Percentiles rank a stretch among this genome's conserved stretches.
Evolutionary conservation across 2,797 vertebrate species (phyloP).

Genomic region (Etheostoma nigrum): DNA sequence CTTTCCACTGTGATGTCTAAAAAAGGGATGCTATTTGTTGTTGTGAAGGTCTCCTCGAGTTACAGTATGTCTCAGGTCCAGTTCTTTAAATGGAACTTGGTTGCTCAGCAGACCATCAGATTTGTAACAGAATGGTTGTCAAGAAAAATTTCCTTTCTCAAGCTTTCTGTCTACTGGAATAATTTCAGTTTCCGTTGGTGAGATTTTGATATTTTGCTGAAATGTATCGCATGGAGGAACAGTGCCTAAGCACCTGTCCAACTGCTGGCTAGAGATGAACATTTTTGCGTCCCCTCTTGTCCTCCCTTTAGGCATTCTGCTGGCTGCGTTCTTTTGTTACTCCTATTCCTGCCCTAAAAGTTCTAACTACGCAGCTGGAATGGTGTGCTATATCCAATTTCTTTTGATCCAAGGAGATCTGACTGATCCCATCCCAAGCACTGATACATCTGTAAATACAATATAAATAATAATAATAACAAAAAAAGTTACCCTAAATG

Average conservation of each 20-base stretch:
- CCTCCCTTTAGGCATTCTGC: background rate
- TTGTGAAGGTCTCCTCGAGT: conserved; percentile 6
- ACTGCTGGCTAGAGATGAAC: background rate
- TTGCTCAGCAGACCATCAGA: conserved; percentile 64
- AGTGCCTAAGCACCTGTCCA: conserved; percentile 13
- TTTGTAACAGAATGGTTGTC: conserved; percentile 24
- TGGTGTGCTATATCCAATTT: background rate
- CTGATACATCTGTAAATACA: conserved; percentile 32
- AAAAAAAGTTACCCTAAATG: conserved; percentile 23
- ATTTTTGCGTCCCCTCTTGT: background rate
- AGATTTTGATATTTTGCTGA: conserved; percentile 28
- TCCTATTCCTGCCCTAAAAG: background rate
- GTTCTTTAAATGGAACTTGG: conserved; percentile 29
- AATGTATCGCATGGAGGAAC: background rate
- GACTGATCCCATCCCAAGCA: conserved; percentile 8
- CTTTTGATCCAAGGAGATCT: conserved; percentile 11
- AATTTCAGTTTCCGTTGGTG: conserved; percentile 3
- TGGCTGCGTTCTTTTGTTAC: background rate
- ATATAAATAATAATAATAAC: background rate
- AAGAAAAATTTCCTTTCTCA: conserved; percentile 2
- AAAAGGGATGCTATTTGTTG: background rate
- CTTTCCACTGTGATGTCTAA: conserved; percentile 4
- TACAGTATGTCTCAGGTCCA: background rate
- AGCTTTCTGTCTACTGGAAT: conserved; percentile 10
- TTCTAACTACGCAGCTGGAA: conserved; percentile 16